Evolutionary conservation across 2,888 invertebrate species (phyloP), one percentile per base, ranked within the genome.

Genomic region (Lissonota sp.): DNA sequence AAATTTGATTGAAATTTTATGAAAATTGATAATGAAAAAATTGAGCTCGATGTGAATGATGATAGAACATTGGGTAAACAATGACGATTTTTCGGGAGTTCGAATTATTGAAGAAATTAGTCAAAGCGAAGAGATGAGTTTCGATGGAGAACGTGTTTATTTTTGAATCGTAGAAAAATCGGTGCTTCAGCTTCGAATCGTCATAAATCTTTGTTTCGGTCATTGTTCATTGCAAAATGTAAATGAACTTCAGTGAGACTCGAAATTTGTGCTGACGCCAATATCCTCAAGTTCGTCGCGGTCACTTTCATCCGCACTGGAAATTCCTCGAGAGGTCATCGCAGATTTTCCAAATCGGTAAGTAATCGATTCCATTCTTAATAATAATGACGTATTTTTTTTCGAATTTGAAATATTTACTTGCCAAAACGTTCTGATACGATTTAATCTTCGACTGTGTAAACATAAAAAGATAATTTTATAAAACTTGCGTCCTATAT

Each of bases 271-370:
- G 72, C 62, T 7, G 74, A 78, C 80, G 80, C 26, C 26, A 26
- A 26, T 26, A 60, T 64, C 44, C 64, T 58, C 66, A 60, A 72
- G 73, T 69, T 73, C 75, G 71, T 72, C 71, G 64, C 44, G 69
- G 69, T 26, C 57, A 63, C 64, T 72, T 57, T 46, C 55, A 40
- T n/a, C 40, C 51, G 10, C 39, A 42, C 58, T 44, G 71, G 79
- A 71, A 71, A 79, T 75, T 78, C 78, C 66, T 57, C 57, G 6
- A 42, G 40, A 44, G 39, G 39, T 10, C 26, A 12, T 16, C 37
- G 46, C 6, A 71, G 64, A 46, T 60, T 14, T 58, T 42, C 44
- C 40, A 14, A 12, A 70, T 74, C 73, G 69, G 81, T 81, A 16
- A 81, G 81, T 74, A 14, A 26, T 58, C n/a, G 5, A 40, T 44